phyloP scores from a whole-genome alignment of 1,140 invertebrate species.

The Diabrotica undecimpunctata region DNA sequence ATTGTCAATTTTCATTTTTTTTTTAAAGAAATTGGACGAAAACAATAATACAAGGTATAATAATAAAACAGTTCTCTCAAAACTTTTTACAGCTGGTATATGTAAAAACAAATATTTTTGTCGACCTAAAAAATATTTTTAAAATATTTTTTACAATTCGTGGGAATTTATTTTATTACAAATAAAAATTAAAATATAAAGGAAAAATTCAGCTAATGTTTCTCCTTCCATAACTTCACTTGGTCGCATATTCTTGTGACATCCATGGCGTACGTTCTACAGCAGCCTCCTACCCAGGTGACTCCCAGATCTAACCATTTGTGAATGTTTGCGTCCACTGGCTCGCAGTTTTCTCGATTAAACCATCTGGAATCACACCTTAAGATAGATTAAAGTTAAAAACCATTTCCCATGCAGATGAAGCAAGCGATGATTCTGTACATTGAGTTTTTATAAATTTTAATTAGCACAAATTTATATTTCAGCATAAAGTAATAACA shows the following conservation, averaged over 20 bases:
- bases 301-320: slow-evolving; percentile 63
- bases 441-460: no score
- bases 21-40: no score
- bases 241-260: slow-evolving; percentile 55
- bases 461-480: no score
- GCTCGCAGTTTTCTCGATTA: slow-evolving; percentile 55
- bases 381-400: neutral
- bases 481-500: no score
- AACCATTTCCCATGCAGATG: no score
- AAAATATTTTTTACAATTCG: neutral
- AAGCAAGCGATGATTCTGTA: no score
- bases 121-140: neutral
- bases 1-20: no score
- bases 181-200: no score
- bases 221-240: slow-evolving; percentile 52
- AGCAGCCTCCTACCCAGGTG: slow-evolving; percentile 67
- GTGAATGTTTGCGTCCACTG: slow-evolving; percentile 55
- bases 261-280: slow-evolving; percentile 62
- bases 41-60: no score
- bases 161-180: no score
- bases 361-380: slow-evolving; percentile 52
- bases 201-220: neutral
- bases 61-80: no score
- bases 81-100: no score
- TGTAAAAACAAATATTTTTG: neutral